Evolutionary conservation across 2,797 vertebrate genomes (phyloP), one percentile per base, ranked within the genome.

Genomic region (Hyperoplus lanceolatus): DNA sequence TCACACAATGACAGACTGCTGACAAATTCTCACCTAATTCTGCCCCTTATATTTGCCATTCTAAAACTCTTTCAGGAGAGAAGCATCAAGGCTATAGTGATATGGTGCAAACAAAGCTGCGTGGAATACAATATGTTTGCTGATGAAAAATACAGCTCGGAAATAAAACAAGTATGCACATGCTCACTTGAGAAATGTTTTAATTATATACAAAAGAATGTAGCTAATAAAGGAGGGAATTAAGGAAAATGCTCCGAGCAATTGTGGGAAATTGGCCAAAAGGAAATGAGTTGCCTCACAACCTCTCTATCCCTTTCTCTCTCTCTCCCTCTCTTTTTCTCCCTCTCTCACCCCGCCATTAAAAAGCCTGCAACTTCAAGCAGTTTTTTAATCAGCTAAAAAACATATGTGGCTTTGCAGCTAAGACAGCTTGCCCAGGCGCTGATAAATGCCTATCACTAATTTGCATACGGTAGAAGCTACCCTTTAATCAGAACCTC

Each of bases 401-500:
- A 99, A 99, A 98, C 98, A 99, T 98, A 97, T 97, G 94, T 97
- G 97, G 97, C 97, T 98, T 97, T 98, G 97, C 97, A 94, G 97
- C 97, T 97, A 97, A 97, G 95, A 99, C 97, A 97, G 97, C 97
- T 98, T 97, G 98, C 96, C 97, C 96, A 95, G 96, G 96, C 96
- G 93, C 97, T 97, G 98, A 99, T 99, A 99, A 99, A 99, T 99
- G 97, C 97, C 97, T 99, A 99, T 99, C 97, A 96, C 96, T 99
- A 96, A 99, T 99, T 99, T 99, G 97, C 98, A 99, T 99, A 99
- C 93, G 96, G 97, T 98, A 97, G 98, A 97, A 99, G 97, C 98
- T 97, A 98, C 97, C 96, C 97, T 99, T 99, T 99, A 99, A 99
- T 99, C 98, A 99, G 97, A 97, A 95, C 97, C 97, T 97, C 97